These are phyloP conservation scores for Epizoanthus stellaris DNA, from an alignment of 92 coral and sea anemone species.

Conservation along the genomic window DNA sequence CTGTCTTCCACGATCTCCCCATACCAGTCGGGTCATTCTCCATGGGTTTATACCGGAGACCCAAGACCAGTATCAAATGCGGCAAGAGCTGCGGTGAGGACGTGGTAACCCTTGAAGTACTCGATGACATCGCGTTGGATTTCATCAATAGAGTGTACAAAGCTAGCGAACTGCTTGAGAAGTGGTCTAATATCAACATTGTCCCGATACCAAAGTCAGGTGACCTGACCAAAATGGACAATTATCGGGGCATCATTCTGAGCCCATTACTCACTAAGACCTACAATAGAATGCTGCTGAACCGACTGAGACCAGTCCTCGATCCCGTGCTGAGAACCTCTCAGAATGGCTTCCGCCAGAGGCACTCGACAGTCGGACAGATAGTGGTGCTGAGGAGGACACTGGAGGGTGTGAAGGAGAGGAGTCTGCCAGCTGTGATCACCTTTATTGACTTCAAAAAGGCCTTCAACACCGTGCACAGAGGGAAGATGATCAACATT, in stretches of 20 bases:
- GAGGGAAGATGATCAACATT: constrained; percentile 1
- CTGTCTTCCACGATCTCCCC: background rate
- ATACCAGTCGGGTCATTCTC: background rate
- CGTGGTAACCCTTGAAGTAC: background rate
- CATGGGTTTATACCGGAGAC: too few species aligned
- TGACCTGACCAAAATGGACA: constrained; percentile 25
- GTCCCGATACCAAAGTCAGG: constrained; percentile 21
- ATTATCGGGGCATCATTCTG: constrained; percentile 40
- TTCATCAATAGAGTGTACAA: background rate
- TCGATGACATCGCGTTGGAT: background rate
- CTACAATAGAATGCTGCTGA: constrained; percentile 23
- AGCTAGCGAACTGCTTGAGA: background rate
- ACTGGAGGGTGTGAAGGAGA: constrained; percentile 6
- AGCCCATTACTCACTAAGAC: background rate
- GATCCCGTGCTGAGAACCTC: constrained; percentile 39
- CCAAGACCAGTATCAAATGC: background rate
- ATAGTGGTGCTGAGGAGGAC: constrained; percentile 27
- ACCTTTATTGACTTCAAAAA: constrained; percentile 41
- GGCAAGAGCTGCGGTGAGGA: background rate
- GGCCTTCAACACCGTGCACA: constrained; percentile 31
- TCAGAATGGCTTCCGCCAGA: constrained; percentile 44
- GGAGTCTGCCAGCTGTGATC: constrained; percentile 7
- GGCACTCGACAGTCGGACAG: constrained; percentile 39
- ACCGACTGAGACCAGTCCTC: constrained; percentile 42
- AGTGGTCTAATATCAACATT: background rate